Evolutionary conservation across 2,113 vertebrate species (phyloP), one percentile per base, ranked within the genome.

Genomic region (Vanacampus margaritifer): DNA sequence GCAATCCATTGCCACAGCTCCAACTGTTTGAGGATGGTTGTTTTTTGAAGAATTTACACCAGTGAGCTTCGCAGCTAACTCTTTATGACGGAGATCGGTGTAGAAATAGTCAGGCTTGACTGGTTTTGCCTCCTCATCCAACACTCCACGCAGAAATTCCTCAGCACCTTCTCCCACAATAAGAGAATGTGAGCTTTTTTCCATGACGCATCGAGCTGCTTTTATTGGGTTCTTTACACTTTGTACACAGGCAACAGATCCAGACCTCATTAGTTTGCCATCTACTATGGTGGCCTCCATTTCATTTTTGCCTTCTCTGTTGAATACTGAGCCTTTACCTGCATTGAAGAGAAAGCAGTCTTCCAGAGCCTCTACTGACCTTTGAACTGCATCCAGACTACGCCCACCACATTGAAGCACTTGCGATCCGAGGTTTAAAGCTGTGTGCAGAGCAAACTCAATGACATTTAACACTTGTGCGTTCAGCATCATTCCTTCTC

Each of bases 271-370:
- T 46, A 64, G 9, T n/a, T 57, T 82, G 26, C 92, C 91, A 69
- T 93, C 92, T 24, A 89, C 81, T 39, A 93, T 84, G 36, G 88
- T 84, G 53, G 92, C 92, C 74, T 93, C 92, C 88, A 92, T 78
- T 85, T 93, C 92, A 65, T 89, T 87, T 70, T 86, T 78, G 16
- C 90, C 89, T 51, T 92, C 88, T 78, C 80, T 83, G 83, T 91
- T 93, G 67, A 91, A 90, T 12, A 92, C 91, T 5, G 91, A 88
- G 11, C 92, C 92, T 79, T 91, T 92, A 3, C 91, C 91, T 21
- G 92, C 91, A 73, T 93, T 93, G 75, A 93, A 93, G 53, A 93
- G 81, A 75, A 92, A 92, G 66, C 92, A 93, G 72, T 93, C 89
- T 72, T 93, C 92, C 19, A 93, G 77, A 36, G 92, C 91, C 73